Evolutionary conservation across 2,888 invertebrate genomes (phyloP).

Genomic region (Thereva unica): DNA sequence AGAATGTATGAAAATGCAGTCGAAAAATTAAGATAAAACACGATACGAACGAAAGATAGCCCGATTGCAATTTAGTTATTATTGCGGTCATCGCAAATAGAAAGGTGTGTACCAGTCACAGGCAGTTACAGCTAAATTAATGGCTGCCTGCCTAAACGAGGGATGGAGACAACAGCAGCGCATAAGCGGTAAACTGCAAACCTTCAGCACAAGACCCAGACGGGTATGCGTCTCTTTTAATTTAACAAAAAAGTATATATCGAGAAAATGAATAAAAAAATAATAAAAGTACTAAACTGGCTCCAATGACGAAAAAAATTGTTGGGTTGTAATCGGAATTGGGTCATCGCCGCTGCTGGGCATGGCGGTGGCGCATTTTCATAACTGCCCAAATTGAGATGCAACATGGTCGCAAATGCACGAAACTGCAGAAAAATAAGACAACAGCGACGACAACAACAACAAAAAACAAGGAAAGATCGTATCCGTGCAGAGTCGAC

Average conservation of each 20-base stretch:
- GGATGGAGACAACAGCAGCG: neutral
- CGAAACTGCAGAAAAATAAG: neutral
- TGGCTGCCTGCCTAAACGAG: conserved; percentile 17
- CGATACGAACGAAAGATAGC: neutral
- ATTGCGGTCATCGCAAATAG: conserved; percentile 30
- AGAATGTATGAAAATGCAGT: neutral
- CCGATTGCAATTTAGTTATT: conserved; percentile 13
- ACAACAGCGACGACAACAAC: neutral
- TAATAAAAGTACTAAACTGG: neutral
- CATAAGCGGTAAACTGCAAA: conserved; percentile 6
- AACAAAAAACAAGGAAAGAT: neutral
- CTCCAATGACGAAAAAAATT: neutral
- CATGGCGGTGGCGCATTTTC: conserved; percentile 12
- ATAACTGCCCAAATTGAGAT: conserved; percentile 31
- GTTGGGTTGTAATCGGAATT: conserved; percentile 7
- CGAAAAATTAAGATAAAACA: conserved; percentile 6
- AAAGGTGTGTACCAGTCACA: conserved; percentile 27
- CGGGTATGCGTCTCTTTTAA: neutral
- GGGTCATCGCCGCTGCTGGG: conserved; percentile 24
- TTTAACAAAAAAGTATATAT: neutral
- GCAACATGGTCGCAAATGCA: conserved; percentile 25
- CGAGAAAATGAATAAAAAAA: neutral
- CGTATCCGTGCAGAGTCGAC: neutral
- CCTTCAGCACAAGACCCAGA: conserved; percentile 10
- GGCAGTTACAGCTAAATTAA: conserved; percentile 23